These are phyloP conservation scores for Bettongia penicillata DNA, from an alignment of 2,113 vertebrate species.

Conservation along the genomic window DNA sequence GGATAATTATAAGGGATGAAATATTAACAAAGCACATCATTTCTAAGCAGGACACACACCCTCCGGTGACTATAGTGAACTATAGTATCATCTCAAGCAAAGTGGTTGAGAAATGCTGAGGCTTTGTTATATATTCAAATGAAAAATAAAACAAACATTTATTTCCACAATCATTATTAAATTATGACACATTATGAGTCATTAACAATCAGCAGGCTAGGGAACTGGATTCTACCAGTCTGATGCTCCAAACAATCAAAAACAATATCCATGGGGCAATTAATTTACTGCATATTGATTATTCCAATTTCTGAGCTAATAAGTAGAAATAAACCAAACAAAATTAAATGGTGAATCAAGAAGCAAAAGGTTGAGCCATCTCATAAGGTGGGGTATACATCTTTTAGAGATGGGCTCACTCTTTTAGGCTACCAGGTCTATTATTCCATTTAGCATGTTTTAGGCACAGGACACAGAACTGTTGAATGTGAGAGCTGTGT, in stretches of 20 bases:
- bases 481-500: background rate
- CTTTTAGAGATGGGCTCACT: background rate
- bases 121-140: slow-evolving; percentile 37
- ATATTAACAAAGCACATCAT: slow-evolving; percentile 9
- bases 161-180: slow-evolving; percentile 63
- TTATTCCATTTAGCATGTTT: background rate
- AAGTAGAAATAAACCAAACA: slow-evolving; percentile 26
- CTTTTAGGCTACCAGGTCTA: background rate
- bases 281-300: slow-evolving; percentile 59
- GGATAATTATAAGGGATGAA: background rate
- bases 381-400: background rate
- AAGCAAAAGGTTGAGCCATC: background rate
- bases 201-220: slow-evolving; percentile 63
- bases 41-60: background rate
- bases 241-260: slow-evolving; percentile 58
- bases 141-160: slow-evolving; percentile 62
- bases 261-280: slow-evolving; percentile 62
- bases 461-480: background rate
- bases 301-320: slow-evolving; percentile 53
- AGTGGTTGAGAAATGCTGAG: slow-evolving; percentile 33
- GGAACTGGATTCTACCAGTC: slow-evolving; percentile 17
- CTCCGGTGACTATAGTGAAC: background rate
- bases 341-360: slow-evolving; percentile 37
- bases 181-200: slow-evolving; percentile 62
- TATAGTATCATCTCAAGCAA: slow-evolving; percentile 45